These are phyloP conservation scores for Rotaria magnacalcarata DNA, from an alignment of 2,888 invertebrate genomes.

Conservation along the genomic window DNA sequence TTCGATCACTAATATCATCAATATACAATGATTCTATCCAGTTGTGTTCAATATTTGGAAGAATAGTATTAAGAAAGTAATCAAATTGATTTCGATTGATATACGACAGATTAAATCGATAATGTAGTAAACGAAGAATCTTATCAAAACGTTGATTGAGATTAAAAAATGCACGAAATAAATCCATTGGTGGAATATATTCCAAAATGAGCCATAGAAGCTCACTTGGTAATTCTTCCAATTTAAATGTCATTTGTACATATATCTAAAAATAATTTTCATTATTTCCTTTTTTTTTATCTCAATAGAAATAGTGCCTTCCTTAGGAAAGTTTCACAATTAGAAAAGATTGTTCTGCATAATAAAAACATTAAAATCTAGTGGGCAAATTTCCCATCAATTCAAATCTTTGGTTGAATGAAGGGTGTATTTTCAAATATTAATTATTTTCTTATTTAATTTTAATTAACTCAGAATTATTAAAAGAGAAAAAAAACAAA, in stretches of 20 bases:
- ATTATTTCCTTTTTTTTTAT: too few species aligned
- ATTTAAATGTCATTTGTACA: neutral
- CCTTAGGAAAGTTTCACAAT: too few species aligned
- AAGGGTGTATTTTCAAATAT: too few species aligned
- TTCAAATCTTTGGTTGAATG: too few species aligned
- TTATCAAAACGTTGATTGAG: neutral
- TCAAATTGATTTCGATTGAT: neutral
- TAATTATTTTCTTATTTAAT: neutral
- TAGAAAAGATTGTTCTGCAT: too few species aligned
- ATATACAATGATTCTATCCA: neutral
- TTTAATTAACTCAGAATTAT: neutral
- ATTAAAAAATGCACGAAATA: neutral
- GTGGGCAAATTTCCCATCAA: too few species aligned
- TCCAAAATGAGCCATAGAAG: conserved; percentile 9
- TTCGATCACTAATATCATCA: neutral
- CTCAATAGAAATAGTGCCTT: too few species aligned
- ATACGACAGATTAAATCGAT: neutral
- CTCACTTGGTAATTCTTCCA: neutral
- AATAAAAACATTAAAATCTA: too few species aligned
- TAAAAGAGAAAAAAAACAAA: neutral
- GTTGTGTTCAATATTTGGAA: neutral
- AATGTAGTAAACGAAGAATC: neutral
- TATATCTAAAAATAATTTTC: neutral
- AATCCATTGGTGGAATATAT: neutral
- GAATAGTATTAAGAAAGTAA: neutral